These are phyloP conservation scores for Sesia apiformis DNA, from an alignment of 2,888 invertebrate genomes.

Conservation along the genomic window DNA sequence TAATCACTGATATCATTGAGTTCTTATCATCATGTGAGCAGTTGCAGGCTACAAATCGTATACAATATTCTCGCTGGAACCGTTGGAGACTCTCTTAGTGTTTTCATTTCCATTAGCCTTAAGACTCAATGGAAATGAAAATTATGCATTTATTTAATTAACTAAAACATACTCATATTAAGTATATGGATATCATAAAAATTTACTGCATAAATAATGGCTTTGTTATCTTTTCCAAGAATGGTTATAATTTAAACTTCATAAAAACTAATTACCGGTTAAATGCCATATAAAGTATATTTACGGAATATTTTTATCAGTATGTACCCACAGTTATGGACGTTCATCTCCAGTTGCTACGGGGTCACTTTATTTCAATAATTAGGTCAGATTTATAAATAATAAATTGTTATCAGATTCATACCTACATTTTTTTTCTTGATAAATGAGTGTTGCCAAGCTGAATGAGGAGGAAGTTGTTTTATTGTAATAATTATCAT, in stretches of 20 bases:
- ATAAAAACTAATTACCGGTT: not conserved
- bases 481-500: not conserved
- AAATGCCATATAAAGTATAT: not conserved
- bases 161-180: not conserved
- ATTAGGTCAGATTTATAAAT: not conserved
- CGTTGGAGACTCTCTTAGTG: too few species aligned
- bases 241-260: not conserved
- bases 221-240: not conserved
- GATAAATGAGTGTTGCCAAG: too few species aligned
- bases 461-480: too few species aligned
- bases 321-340: not conserved
- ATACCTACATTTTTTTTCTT: too few species aligned
- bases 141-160: too few species aligned
- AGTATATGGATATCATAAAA: not conserved
- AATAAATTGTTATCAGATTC: too few species aligned
- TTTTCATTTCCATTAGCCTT: too few species aligned
- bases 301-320: not conserved
- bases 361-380: not conserved
- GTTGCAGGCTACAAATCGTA: too few species aligned
- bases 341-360: not conserved
- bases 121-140: too few species aligned
- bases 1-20: too few species aligned
- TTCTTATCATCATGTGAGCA: too few species aligned
- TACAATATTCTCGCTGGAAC: too few species aligned
- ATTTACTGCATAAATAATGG: not conserved